Percentiles rank a stretch among this genome's conserved stretches.
These are phyloP conservation scores for Athripsodes cinereus DNA, from an alignment of 2,888 invertebrate species.

Conservation along the genomic window DNA sequence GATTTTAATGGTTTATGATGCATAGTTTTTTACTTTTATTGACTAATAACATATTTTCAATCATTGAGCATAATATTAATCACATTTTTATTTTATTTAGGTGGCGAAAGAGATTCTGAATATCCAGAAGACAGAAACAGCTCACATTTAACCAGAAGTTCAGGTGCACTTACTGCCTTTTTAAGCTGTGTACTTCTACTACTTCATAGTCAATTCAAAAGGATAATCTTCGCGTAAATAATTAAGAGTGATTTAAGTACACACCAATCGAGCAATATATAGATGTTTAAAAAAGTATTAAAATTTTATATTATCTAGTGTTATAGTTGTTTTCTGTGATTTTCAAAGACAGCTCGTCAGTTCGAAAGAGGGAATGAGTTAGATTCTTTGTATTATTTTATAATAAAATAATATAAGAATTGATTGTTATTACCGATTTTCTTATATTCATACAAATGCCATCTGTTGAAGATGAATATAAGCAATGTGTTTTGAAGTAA, in stretches of 20 bases:
- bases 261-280: background rate
- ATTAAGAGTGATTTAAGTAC: too few relatives aligned
- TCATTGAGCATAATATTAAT: too few relatives aligned
- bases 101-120: slow-evolving; percentile 1
- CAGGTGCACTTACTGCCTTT: background rate
- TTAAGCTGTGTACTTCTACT: background rate
- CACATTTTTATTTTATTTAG: background rate
- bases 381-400: background rate
- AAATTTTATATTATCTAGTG: background rate
- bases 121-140: background rate
- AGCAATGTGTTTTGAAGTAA: background rate
- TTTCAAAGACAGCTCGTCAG: background rate
- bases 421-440: background rate
- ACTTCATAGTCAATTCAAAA: background rate
- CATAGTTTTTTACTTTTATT: too few relatives aligned
- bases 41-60: too few relatives aligned
- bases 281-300: background rate
- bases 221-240: too few relatives aligned
- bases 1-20: too few relatives aligned
- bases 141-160: background rate
- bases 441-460: background rate
- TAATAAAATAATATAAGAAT: background rate
- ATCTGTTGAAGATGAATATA: background rate
- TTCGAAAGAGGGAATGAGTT: background rate
- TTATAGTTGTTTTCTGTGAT: background rate